These are phyloP conservation scores for Drosophila cyrtoloma DNA, from an alignment of 2,888 invertebrate species.

Conservation along the genomic window DNA sequence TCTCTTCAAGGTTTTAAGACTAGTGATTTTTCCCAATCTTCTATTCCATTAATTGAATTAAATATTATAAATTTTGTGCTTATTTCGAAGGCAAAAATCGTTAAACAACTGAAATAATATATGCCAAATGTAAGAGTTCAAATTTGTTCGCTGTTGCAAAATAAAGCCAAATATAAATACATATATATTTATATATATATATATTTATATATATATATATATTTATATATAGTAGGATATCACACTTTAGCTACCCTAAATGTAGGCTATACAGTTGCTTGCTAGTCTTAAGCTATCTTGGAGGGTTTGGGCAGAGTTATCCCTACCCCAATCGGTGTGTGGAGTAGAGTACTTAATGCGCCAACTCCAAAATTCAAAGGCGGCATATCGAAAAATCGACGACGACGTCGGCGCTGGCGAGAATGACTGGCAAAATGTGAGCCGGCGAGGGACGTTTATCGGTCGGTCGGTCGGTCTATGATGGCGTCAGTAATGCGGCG, in stretches of 20 bases:
- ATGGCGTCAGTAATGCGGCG: conserved; percentile 57
- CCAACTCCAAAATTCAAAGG: conserved; percentile 51
- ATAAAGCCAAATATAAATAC: background rate
- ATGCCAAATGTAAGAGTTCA: background rate
- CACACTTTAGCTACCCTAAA: conserved; percentile 2
- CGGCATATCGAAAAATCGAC: conserved; percentile 55
- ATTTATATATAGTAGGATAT: conserved; percentile 4
- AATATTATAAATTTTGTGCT: background rate
- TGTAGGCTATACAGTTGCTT: conserved; percentile 37
- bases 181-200: background rate
- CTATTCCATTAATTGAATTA: background rate
- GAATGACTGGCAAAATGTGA: conserved; percentile 62
- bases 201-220: background rate
- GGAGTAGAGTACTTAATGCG: conserved; percentile 51
- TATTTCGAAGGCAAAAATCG: background rate
- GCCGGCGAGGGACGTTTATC: conserved; percentile 47
- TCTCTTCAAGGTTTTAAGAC: background rate
- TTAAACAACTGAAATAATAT: background rate
- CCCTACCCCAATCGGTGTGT: conserved; percentile 11
- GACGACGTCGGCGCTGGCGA: conserved; percentile 39
- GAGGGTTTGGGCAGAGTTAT: background rate
- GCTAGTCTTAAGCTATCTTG: background rate
- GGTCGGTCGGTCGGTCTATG: conserved; percentile 41
- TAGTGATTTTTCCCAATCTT: background rate
- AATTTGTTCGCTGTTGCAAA: background rate